Evolutionary conservation across 2,888 invertebrate genomes (phyloP).

Genomic region (Lochmaea capreae): DNA sequence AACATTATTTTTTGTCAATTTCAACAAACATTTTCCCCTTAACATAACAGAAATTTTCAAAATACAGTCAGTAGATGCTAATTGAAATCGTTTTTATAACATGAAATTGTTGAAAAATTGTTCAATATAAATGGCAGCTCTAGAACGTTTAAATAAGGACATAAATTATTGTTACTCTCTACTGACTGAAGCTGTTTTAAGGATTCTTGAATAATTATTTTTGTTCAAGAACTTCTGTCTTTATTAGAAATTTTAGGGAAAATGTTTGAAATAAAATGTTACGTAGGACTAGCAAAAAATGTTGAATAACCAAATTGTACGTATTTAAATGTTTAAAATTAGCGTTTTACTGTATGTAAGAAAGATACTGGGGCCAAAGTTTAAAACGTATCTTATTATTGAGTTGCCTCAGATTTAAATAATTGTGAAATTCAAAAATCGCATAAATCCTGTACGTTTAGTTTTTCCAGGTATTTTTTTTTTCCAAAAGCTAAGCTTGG

Average conservation of each 20-base stretch:
- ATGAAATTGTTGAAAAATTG: too few species aligned
- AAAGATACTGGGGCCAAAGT: slow-evolving; percentile 62
- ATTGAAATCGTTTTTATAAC: not conserved
- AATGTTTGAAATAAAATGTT: slow-evolving; percentile 38
- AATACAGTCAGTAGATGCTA: not conserved
- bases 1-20: slow-evolving; percentile 46
- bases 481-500: not conserved
- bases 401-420: slow-evolving; percentile 58
- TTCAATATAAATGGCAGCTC: too few species aligned
- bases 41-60: slow-evolving; percentile 5
- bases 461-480: not conserved
- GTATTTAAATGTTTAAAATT: slow-evolving; percentile 49
- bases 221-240: not conserved
- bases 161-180: slow-evolving; percentile 4
- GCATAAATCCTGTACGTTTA: not conserved
- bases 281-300: slow-evolving; percentile 42
- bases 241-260: slow-evolving; percentile 18
- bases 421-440: slow-evolving; percentile 12
- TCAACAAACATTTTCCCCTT: slow-evolving; percentile 26
- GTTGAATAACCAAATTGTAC: slow-evolving; percentile 48
- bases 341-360: slow-evolving; percentile 50
- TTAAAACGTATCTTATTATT: slow-evolving; percentile 62
- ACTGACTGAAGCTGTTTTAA: not conserved
- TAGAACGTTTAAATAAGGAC: not conserved
- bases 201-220: not conserved